Evolutionary conservation across 2,797 vertebrate species (phyloP), one percentile per base, ranked within the genome.

Genomic region (Poliocrania exsul): DNA sequence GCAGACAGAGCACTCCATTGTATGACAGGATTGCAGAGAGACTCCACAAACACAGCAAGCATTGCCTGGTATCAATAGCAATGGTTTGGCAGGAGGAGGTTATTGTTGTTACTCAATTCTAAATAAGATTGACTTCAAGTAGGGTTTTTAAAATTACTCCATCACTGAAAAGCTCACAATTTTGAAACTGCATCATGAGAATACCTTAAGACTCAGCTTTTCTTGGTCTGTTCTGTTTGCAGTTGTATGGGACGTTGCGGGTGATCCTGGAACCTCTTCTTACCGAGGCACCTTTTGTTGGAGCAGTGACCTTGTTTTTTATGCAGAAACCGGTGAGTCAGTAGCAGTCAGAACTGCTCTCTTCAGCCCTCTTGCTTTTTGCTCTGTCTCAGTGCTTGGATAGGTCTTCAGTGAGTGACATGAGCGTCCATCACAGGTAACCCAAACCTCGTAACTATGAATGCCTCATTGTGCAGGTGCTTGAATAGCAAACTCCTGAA

Each of bases 291-390:
- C 99, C 99, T 5, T 98, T 99, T 75, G 97, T 99, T 88, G 99
- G 99, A 96, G 99, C 99, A 1, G 98, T 99, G 91, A 99, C 99
- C 1, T 93, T 99, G 66, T 99, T 99, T 97, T 99, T 99, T 93
- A 98, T 99, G 47, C 98, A 98, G 66, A 98, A 98, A 80, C 99
- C 99, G 28, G 99, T 99, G 91, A 99, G 99, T 98, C 54, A 10
- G 31, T 23, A 37, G 15, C 28, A 53, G 17, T 53, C 51, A 20
- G n/a, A 90, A 24, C 42, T 71, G 35, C 54, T 18, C 24, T 57
- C 80, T 61, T 61, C 72, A 88, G 37, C 44, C 16, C 67, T 47
- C 82, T 58, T 65, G 37, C 7, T 49, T 31, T 57, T 44, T 64
- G 38, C 3, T 19, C 51, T 78, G 24, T 57, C 72, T 71, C 33